A percentile compares a stretch with the other conserved stretches of the same genome.
phyloP scores from a whole-genome alignment of 2,797 vertebrate species.

The Chrosomus eos region DNA sequence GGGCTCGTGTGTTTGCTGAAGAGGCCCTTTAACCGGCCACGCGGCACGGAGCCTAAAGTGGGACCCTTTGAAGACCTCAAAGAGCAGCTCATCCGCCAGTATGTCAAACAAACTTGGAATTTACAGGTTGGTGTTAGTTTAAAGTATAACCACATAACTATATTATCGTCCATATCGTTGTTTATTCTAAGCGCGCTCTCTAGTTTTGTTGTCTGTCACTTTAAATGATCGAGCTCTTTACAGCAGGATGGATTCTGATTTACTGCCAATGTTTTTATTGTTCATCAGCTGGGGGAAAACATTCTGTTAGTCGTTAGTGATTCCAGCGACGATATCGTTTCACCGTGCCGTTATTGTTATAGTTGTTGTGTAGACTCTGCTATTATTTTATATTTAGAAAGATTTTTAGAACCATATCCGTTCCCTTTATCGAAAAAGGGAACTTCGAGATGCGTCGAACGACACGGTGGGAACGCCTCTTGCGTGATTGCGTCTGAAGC shows the following conservation, averaged over 20 bases:
- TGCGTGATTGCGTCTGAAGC: too few species aligned
- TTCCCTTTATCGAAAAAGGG: too few species aligned
- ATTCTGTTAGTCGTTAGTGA: too few species aligned
- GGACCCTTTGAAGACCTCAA: constrained; percentile 95
- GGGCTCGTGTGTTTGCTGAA: constrained; percentile 90
- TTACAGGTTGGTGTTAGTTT: constrained; percentile 80
- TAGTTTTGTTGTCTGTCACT: background rate
- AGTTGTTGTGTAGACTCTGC: background rate
- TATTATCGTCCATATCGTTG: background rate
- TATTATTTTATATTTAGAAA: background rate
- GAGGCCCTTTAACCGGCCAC: constrained; percentile 87
- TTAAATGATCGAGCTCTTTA: background rate
- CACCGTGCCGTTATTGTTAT: background rate
- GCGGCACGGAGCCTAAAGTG: constrained; percentile 89
- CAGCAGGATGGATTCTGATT: background rate
- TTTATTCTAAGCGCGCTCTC: background rate
- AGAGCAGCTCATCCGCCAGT: constrained; percentile 92
- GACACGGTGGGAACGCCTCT: too few species aligned
- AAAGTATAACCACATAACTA: background rate
- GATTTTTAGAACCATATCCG: background rate
- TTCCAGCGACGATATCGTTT: background rate
- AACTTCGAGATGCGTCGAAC: too few species aligned
- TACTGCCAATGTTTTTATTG: background rate
- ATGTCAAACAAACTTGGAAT: constrained; percentile 93
- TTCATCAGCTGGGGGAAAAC: background rate